These are phyloP conservation scores for Drosophila limbata DNA, from an alignment of 2,888 invertebrate species.

Conservation along the genomic window DNA sequence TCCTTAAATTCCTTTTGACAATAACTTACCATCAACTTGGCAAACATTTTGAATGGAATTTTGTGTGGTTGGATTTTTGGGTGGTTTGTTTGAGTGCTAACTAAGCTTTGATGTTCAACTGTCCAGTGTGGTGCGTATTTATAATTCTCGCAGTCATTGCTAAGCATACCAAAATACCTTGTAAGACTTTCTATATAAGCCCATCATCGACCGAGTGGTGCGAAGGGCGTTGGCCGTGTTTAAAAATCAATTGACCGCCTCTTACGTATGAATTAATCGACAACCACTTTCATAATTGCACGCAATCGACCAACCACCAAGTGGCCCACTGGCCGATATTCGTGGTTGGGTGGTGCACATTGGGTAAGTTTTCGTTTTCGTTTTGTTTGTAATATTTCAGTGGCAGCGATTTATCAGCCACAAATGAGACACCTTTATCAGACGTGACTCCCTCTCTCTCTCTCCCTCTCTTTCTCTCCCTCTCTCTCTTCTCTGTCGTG, in stretches of 20 bases:
- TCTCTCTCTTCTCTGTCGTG: not conserved
- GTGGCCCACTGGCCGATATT: conserved; percentile 60
- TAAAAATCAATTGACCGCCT: conserved; percentile 70
- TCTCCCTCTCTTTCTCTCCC: not conserved
- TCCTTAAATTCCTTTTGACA: not conserved
- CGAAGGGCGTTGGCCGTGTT: conserved; percentile 66
- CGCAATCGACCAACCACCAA: conserved; percentile 33
- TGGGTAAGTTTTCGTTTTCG: conserved; percentile 70
- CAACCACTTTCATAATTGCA: conserved; percentile 67
- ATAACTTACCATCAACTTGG: conserved; percentile 81
- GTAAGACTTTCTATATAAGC: conserved; percentile 69
- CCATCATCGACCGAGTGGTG: conserved; percentile 15
- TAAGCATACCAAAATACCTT: conserved; percentile 61
- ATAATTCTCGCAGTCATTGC: conserved; percentile 62
- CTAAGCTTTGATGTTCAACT: conserved; percentile 62
- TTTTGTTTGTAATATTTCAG: conserved; percentile 30
- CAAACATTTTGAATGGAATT: conserved; percentile 70
- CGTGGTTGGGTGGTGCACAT: conserved; percentile 19
- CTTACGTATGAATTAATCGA: conserved; percentile 61
- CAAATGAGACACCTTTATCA: conserved; percentile 49
- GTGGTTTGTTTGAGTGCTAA: conserved; percentile 60
- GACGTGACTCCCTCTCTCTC: conserved; percentile 37
- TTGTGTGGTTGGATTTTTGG: conserved; percentile 15
- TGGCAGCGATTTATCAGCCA: conserved; percentile 39
- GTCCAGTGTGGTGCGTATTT: conserved; percentile 64